Evolutionary conservation across 2,113 vertebrate species (phyloP).

Genomic region (Excalfactoria chinensis): DNA sequence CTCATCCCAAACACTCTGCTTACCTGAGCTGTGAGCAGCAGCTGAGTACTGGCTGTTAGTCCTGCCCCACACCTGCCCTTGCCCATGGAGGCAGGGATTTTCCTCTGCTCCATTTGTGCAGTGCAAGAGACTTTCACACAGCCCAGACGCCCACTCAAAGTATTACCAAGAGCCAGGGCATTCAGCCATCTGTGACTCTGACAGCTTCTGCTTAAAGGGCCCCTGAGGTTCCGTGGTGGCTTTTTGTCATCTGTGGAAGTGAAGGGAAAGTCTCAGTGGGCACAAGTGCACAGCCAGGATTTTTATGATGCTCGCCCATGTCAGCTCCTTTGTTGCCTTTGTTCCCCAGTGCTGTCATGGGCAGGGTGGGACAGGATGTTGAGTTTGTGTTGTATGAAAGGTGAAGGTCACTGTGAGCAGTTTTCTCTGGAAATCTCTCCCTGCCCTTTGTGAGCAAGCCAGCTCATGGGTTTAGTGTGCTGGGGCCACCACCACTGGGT

Average conservation of each 20-base stretch:
- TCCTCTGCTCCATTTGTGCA: neutral
- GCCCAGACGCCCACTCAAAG: neutral
- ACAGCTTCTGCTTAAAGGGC: neutral
- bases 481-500: neutral
- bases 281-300: neutral
- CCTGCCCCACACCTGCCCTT: neutral
- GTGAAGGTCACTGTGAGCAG: neutral
- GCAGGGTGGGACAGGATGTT: neutral
- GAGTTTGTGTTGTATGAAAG: neutral
- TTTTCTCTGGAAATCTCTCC: conserved; percentile 2
- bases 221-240: neutral
- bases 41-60: neutral
- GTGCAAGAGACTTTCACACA: neutral
- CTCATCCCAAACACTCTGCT: neutral
- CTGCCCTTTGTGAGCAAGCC: neutral
- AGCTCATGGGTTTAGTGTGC: neutral
- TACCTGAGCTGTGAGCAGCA: neutral
- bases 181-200: neutral
- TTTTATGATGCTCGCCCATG: neutral
- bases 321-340: neutral
- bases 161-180: neutral
- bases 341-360: neutral
- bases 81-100: neutral
- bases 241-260: neutral
- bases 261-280: neutral